phyloP scores from a whole-genome alignment of 2,113 vertebrate species.

The Leiothrix lutea region DNA sequence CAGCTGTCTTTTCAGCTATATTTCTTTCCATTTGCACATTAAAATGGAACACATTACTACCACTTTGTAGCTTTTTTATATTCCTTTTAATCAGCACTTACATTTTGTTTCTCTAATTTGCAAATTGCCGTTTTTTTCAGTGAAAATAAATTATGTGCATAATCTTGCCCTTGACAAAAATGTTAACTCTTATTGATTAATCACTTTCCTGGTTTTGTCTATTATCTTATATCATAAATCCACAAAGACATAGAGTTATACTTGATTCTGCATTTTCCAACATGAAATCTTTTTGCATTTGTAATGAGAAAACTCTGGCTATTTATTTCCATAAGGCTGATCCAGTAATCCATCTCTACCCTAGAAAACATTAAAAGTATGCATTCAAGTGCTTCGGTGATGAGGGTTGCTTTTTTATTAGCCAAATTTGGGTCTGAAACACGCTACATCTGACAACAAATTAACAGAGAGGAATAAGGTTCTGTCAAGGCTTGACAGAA shows the following conservation, averaged over 20 bases:
- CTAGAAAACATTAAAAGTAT: constrained; percentile 36
- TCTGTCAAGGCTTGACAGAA: constrained; percentile 11
- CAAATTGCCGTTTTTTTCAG: background rate
- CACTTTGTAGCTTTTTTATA: constrained; percentile 1
- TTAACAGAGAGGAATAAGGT: constrained; percentile 27
- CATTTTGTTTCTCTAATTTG: constrained; percentile 31
- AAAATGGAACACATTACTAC: background rate
- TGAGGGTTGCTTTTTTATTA: constrained; percentile 42
- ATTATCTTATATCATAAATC: constrained; percentile 25
- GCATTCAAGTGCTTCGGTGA: constrained; percentile 2
- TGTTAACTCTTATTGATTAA: constrained; percentile 33
- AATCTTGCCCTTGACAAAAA: constrained; percentile 5
- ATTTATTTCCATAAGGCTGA: constrained; percentile 34
- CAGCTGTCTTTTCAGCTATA: background rate
- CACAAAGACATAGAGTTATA: background rate
- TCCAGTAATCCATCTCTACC: constrained; percentile 33
- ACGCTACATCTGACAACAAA: background rate
- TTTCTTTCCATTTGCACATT: constrained; percentile 15
- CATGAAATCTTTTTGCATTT: background rate
- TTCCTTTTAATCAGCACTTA: constrained; percentile 21
- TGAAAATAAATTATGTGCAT: background rate
- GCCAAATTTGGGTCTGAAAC: background rate
- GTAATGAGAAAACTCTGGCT: constrained; percentile 15
- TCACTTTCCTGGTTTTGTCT: background rate
- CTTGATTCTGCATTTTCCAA: background rate